Conservation (phyloP, 30 jellyfish, hydroid and myxozoan species). For the Clytia hemisphaerica region DNA sequence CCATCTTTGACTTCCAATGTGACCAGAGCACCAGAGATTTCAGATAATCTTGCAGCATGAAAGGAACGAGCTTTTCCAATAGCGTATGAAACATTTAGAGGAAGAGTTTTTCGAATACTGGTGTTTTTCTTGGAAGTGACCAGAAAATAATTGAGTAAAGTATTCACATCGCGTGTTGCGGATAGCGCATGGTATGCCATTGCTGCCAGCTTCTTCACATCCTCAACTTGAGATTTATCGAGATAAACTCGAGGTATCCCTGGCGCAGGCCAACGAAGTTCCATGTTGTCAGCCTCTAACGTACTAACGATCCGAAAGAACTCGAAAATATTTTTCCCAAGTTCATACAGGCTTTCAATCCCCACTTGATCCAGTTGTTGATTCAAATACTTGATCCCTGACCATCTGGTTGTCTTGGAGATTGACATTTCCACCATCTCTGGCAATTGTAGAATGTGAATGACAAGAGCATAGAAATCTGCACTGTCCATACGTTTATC, state of each 20-base stretch:
- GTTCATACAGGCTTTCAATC: slow-evolving; percentile 10
- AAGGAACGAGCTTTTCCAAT: slow-evolving; percentile 53
- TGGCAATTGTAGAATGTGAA: slow-evolving; percentile 18
- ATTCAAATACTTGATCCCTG: neutral
- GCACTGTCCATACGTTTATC: slow-evolving; percentile 51
- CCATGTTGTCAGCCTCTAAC: slow-evolving; percentile 27
- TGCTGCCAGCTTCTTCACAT: slow-evolving; percentile 3
- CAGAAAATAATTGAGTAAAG: slow-evolving; percentile 25
- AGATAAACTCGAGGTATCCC: slow-evolving; percentile 44
- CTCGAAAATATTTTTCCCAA: slow-evolving; percentile 40
- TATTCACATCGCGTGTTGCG: slow-evolving; percentile 45
- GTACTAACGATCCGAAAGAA: slow-evolving; percentile 57
- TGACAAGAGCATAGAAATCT: slow-evolving; percentile 55
- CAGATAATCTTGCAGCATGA: slow-evolving; percentile 53
- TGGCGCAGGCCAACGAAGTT: slow-evolving; percentile 46
- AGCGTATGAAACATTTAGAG: slow-evolving; percentile 35
- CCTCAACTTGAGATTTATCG: neutral
- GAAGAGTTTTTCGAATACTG: slow-evolving; percentile 27
- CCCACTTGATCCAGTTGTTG: slow-evolving; percentile 8
- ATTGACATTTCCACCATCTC: neutral
- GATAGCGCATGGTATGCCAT: slow-evolving; percentile 42
- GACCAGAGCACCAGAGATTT: slow-evolving; percentile 52
- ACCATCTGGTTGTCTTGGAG: slow-evolving; percentile 1
- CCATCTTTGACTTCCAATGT: slow-evolving; percentile 13
- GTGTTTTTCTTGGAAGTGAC: slow-evolving; percentile 7